Base-by-base conservation (phyloP, 2,888 invertebrate species). In the Acanthacorydalis orientalis region DNA sequence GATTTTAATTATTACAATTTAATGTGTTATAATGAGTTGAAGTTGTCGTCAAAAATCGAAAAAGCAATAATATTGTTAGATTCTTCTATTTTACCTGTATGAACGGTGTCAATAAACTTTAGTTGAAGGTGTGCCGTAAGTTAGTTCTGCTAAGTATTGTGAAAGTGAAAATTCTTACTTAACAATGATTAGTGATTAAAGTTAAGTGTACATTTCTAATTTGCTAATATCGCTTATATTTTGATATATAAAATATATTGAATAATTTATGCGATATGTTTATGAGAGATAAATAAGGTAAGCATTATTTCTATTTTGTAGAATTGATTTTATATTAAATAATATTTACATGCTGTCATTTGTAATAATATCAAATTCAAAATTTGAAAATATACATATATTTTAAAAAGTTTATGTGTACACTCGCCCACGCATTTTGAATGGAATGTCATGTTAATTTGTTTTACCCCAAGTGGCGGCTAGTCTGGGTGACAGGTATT, bases 51-150 rank as follows among this genome's bases (percentile, higher is more conserved):
- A 16, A 42, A 31, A 42, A 23, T 42, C 16, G 16, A 16, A 42
- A 42, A 42, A 10, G 31, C 11, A 31, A 42, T 23, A 42, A 42
- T 31, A 7, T 37, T 50, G 52, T 53, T 51, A 51, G 51, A 50
- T 50, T 49, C 50, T 48, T 44, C 53, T 53, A 53, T 53, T 54
- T 58, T 59, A 61, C 61, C 61, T 62, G 60, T 54, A 55, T 45
- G 53, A 8, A 53, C 56, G 63, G 64, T 62, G 64, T 65, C 64
- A 65, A 65, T 64, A 64, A 65, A 64, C 64, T 65, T 61, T 57
- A 55, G 52, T 51, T 43, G 53, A 60, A 65, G 64, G 66, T 64
- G 64, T 63, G 64, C 64, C 64, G 57, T 60, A 58, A 57, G 56
- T 57, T 23, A 23, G 23, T 42, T 43, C 12, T 61, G 58, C 59